These are phyloP conservation scores for Macrostomum cliftonense DNA, from an alignment of 2,888 invertebrate species.

Conservation along the genomic window DNA sequence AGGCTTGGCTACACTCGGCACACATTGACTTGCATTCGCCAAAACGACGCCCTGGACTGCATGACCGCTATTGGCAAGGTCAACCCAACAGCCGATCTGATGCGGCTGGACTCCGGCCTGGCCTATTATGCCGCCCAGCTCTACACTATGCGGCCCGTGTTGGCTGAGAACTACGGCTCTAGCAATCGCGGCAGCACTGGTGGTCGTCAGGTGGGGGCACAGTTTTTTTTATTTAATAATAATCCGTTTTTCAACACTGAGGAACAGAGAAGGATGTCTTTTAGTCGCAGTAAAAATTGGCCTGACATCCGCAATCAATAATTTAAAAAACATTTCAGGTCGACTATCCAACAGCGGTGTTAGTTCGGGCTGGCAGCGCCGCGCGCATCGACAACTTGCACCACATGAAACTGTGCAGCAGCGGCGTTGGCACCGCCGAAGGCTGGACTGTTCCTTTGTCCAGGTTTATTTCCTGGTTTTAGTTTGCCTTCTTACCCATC, in stretches of 20 bases:
- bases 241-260: too few relatives aligned
- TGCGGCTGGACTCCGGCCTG: conserved; percentile 3
- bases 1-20: background rate
- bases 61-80: conserved; percentile 1
- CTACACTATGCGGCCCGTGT: conserved; percentile 1
- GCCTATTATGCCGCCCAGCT: background rate
- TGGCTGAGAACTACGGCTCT: conserved; percentile 1
- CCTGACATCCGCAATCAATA: too few relatives aligned
- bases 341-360: background rate
- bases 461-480: background rate
- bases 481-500: too few relatives aligned
- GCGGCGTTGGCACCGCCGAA: conserved; percentile 9
- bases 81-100: background rate
- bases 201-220: background rate
- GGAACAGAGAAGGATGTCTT: too few relatives aligned
- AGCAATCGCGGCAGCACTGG: background rate
- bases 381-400: background rate
- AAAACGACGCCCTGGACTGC: background rate
- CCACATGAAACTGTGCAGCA: background rate
- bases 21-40: background rate
- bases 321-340: too few relatives aligned
- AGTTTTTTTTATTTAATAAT: too few relatives aligned
- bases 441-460: conserved; percentile 5
- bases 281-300: too few relatives aligned
- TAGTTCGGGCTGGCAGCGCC: background rate